Evolutionary conservation across 2,797 vertebrate genomes (phyloP), one percentile per base, ranked within the genome.

Genomic region (Holocentrus rufus): DNA sequence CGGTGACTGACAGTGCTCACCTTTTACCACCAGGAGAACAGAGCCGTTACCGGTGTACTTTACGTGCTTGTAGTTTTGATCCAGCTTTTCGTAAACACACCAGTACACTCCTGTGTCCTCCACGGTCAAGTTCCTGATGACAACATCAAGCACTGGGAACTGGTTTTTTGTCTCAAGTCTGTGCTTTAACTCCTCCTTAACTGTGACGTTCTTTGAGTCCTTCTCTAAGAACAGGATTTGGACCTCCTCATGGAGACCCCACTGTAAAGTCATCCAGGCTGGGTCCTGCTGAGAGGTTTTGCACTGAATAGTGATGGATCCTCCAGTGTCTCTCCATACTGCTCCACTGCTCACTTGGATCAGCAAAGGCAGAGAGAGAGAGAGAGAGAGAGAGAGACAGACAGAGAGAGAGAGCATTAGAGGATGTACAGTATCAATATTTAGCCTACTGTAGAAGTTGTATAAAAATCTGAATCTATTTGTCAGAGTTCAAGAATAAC

Each of bases 181-280:
- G 10, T 0, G 0, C 0, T 0, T 0, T 0, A 79, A 66, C 0
- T 17, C 0, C 0, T 0, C 0, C 0, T 0, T 0, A 2, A 47
- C 2, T 0, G 0, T 60, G 0, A 0, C 0, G 39, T 30, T 61
- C 0, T 0, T 0, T 0, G 18, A 5, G 0, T 0, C 0, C 0
- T 0, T 5, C 0, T 13, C 0, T 13, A 0, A 31, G 36, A 0
- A 1, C 0, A 84, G 2, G 23, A 91, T 1, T 0, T 2, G 0
- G 0, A 0, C 0, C 0, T 82, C 17, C 1, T 69, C 1, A 0
- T 0, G 0, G 30, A 90, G 50, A n/a, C 88, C 81, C 25, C 3
- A 72, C 3, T 0, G 5, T 58, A 93, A 18, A 14, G 0, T 0
- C 18, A 93, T 2, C 1, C 0, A 0, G 0, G 13, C 0, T 2